Percentiles rank a stretch among this genome's conserved stretches.
phyloP scores from a whole-genome alignment of 2,113 vertebrate genomes.

The Zosterops pallidus region DNA sequence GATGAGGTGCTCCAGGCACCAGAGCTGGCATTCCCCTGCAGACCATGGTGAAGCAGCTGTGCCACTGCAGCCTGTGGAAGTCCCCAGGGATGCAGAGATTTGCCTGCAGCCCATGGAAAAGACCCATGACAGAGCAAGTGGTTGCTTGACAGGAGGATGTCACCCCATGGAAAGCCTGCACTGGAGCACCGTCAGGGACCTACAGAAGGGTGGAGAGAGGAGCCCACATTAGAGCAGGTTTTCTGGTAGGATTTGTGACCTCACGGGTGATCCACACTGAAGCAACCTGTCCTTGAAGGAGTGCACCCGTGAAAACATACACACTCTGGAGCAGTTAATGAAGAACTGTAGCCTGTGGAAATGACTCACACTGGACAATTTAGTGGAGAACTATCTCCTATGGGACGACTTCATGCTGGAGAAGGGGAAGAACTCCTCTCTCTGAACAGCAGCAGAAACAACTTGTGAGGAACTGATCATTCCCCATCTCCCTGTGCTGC shows the following conservation, averaged over 20 bases:
- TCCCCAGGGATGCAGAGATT: neutral
- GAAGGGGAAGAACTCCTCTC: neutral
- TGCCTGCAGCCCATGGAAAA: rapidly evolving
- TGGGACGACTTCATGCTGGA: no score
- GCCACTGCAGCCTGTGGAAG: neutral
- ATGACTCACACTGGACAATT: neutral
- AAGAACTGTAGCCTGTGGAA: neutral
- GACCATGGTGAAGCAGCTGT: neutral
- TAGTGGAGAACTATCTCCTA: neutral
- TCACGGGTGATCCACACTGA: neutral
- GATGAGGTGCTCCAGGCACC: neutral
- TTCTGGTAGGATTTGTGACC: neutral
- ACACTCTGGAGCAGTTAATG: no score
- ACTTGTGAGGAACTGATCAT: neutral
- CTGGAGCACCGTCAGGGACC: neutral
- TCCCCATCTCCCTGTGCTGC: neutral
- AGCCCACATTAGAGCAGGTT: neutral
- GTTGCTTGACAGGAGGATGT: rapidly evolving
- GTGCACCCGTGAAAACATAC: neutral
- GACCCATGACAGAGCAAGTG: neutral
- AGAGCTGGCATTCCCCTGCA: neutral
- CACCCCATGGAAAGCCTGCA: neutral
- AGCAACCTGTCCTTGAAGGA: neutral
- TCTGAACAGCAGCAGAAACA: neutral
- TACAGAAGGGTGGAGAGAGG: neutral